These are phyloP conservation scores for Nothocercus julius DNA, from an alignment of 2,113 vertebrate species.

Conservation along the genomic window DNA sequence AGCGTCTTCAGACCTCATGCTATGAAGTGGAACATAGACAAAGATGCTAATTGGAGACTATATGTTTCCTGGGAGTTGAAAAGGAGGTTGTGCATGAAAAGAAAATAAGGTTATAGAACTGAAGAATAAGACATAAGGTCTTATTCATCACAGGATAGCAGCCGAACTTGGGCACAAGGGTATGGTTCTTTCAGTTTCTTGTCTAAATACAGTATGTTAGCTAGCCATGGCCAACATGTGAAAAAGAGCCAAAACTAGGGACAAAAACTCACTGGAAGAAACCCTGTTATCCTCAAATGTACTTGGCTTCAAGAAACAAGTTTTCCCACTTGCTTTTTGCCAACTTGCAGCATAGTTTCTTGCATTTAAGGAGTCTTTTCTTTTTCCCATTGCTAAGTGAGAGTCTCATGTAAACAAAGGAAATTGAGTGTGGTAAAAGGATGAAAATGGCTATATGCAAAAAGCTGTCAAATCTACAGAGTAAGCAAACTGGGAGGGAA, in stretches of 20 bases:
- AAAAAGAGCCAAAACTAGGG: slow-evolving; percentile 13
- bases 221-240: slow-evolving; percentile 5
- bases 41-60: slow-evolving; percentile 9
- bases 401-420: slow-evolving; percentile 53
- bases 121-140: slow-evolving; percentile 4
- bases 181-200: background rate
- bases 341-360: slow-evolving; percentile 38
- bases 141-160: background rate
- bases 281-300: slow-evolving; percentile 20
- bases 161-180: background rate
- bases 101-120: slow-evolving; percentile 2
- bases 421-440: slow-evolving; percentile 61
- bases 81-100: slow-evolving; percentile 42
- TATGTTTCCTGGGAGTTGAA: background rate
- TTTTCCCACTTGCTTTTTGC: slow-evolving; percentile 37
- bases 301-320: slow-evolving; percentile 26
- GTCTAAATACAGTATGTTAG: background rate
- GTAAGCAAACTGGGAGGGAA: slow-evolving; percentile 40
- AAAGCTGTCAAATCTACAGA: slow-evolving; percentile 61
- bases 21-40: background rate
- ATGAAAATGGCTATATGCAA: slow-evolving; percentile 58
- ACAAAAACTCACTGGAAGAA: slow-evolving; percentile 22
- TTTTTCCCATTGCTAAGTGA: slow-evolving; percentile 47
- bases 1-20: background rate
- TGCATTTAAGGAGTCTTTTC: slow-evolving; percentile 41